A percentile compares a stretch with the other conserved stretches of the same genome.
Evolutionary conservation across 2,113 vertebrate species (phyloP).

Genomic region (Alethe diademata): DNA sequence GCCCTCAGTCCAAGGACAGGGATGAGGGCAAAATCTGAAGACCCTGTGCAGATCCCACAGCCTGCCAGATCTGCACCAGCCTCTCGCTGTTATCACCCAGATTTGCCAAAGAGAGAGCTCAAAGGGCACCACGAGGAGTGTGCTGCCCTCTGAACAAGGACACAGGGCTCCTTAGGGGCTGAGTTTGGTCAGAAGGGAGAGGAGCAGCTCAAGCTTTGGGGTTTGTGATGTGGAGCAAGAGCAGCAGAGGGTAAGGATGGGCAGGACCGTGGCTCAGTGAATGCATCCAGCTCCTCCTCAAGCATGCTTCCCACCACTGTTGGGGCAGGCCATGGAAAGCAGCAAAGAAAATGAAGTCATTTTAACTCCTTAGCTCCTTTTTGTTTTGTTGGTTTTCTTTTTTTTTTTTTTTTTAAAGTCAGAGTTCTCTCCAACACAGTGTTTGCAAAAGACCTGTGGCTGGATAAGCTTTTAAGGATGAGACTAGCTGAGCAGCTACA

Average conservation of each 20-base stretch:
- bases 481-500: not conserved
- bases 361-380: constrained; percentile 54
- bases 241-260: not conserved
- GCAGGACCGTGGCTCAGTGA: not conserved
- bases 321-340: not conserved
- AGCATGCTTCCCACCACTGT: not conserved
- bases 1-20: not conserved
- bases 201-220: not conserved
- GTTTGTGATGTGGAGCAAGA: not conserved
- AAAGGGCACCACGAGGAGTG: not conserved
- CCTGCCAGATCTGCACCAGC: not conserved
- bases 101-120: not conserved
- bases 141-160: not conserved
- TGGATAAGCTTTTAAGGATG: not conserved
- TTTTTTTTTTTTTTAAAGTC: not conserved
- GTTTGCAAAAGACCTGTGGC: not conserved
- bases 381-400: not conserved
- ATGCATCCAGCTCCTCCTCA: not conserved
- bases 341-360: not conserved
- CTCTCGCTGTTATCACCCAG: not conserved
- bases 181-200: not conserved
- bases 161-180: not conserved
- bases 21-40: constrained; percentile 2
- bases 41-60: not conserved
- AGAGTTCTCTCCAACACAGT: not conserved